Conservation (phyloP, 2,888 invertebrate species). For the Diogma glabrata region DNA sequence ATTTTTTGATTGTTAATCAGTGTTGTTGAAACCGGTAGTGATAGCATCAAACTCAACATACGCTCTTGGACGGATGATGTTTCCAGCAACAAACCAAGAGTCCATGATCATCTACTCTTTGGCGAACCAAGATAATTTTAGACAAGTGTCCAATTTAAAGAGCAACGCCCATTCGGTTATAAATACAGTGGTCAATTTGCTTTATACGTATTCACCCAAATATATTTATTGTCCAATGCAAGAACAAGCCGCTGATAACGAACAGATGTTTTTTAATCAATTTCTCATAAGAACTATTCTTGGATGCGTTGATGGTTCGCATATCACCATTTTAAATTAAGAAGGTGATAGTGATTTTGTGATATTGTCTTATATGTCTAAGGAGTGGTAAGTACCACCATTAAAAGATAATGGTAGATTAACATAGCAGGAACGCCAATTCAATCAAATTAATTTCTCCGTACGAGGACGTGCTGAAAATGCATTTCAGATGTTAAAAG, state of each 20-base stretch:
- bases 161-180: neutral
- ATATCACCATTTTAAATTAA: neutral
- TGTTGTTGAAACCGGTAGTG: neutral
- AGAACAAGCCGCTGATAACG: neutral
- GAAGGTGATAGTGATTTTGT: neutral
- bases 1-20: neutral
- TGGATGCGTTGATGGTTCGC: neutral
- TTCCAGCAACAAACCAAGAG: neutral
- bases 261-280: neutral
- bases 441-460: constrained; percentile 22
- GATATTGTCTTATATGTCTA: constrained; percentile 9
- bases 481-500: constrained; percentile 25
- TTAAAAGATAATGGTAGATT: neutral
- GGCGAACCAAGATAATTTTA: neutral
- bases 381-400: neutral
- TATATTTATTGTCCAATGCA: neutral
- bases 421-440: constrained; percentile 12
- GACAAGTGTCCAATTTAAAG: neutral
- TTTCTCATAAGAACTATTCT: neutral
- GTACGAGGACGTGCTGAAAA: constrained; percentile 23
- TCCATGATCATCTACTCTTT: neutral
- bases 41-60: neutral
- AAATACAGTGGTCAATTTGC: neutral
- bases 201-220: neutral
- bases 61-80: neutral